These are phyloP conservation scores for Lasioglossum pauxillum DNA, from an alignment of 2,888 invertebrate genomes.

Conservation along the genomic window DNA sequence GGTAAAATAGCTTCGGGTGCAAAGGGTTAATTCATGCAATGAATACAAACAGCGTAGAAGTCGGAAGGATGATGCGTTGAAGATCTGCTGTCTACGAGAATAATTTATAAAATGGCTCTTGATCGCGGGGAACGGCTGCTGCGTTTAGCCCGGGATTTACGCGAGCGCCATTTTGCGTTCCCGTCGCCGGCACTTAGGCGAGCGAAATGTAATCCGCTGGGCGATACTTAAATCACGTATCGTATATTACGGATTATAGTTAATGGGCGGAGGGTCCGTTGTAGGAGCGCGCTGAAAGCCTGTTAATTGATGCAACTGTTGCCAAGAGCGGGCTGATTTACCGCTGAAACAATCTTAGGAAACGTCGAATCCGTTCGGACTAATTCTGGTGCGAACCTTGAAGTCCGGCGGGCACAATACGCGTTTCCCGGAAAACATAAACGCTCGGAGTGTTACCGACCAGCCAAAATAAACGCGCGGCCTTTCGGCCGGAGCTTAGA, in stretches of 20 bases:
- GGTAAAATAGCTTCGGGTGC: too few species aligned
- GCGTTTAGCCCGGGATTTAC: neutral
- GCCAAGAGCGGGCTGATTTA: neutral
- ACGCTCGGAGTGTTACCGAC: neutral
- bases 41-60: neutral
- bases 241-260: neutral
- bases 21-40: too few species aligned
- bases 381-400: neutral
- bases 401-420: neutral
- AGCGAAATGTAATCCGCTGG: neutral
- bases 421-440: slow-evolving; percentile 10
- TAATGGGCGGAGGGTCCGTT: neutral
- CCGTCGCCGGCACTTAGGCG: slow-evolving; percentile 3
- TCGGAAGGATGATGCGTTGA: neutral
- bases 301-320: slow-evolving; percentile 9
- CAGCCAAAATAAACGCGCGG: slow-evolving; percentile 28
- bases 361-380: neutral
- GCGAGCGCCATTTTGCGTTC: neutral
- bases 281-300: neutral
- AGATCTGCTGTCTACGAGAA: neutral
- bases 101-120: neutral
- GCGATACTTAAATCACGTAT: slow-evolving; percentile 9
- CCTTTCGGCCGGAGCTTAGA: slow-evolving; percentile 20
- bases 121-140: neutral
- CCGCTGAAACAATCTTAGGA: neutral